These are phyloP conservation scores for Daphoenositta chrysoptera DNA, from an alignment of 2,113 vertebrate genomes.

Conservation along the genomic window DNA sequence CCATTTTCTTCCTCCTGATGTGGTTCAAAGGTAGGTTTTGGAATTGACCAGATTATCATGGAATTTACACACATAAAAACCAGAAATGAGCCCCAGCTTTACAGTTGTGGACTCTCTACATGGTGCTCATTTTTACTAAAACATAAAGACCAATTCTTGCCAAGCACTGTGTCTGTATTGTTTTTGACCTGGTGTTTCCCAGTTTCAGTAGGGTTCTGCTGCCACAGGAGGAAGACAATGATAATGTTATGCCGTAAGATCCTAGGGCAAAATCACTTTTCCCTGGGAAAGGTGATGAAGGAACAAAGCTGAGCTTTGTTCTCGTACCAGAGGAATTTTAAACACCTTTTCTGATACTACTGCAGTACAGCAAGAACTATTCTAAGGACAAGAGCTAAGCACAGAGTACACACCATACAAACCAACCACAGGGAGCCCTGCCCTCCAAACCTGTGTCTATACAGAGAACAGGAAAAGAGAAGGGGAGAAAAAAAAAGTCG, in stretches of 20 bases:
- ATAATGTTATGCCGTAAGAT: rapidly evolving
- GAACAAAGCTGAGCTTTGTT: not conserved
- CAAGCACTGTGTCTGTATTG: not conserved
- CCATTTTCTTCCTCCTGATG: not conserved
- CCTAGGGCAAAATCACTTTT: not conserved
- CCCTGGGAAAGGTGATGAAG: not conserved
- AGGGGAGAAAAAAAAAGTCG: not conserved
- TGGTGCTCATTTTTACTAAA: not conserved
- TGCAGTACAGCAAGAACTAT: not conserved
- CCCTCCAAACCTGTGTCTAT: not conserved
- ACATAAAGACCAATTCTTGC: not conserved
- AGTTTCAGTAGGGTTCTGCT: not conserved
- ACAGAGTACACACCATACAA: not conserved
- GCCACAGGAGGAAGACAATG: not conserved
- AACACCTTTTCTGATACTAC: not conserved
- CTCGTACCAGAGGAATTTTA: not conserved
- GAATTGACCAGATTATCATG: not conserved
- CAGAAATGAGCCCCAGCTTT: not conserved
- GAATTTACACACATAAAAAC: not conserved
- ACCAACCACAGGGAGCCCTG: not conserved
- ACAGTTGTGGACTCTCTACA: not conserved
- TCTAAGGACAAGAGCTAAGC: not conserved
- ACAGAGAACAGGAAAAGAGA: not conserved
- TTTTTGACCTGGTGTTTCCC: not conserved
- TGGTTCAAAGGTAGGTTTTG: not conserved